Conservation (phyloP, 1,140 invertebrate species). For the Planococcus citri region DNA sequence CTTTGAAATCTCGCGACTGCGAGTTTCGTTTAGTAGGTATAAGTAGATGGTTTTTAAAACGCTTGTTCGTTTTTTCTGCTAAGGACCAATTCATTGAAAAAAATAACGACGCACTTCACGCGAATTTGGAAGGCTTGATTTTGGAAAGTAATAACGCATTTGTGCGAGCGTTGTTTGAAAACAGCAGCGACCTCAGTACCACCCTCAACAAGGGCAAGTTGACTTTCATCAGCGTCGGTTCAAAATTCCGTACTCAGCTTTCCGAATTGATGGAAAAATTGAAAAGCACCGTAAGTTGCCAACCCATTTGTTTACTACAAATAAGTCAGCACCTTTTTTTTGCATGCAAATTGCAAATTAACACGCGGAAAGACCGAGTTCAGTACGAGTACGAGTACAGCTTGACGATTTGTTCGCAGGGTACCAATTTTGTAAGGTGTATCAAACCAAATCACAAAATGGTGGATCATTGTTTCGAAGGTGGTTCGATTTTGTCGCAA, state of each 20-base stretch:
- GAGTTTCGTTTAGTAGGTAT: no score
- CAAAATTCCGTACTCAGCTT: constrained; percentile 86
- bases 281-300: constrained; percentile 64
- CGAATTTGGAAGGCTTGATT: constrained; percentile 79
- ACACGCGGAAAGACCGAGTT: no score
- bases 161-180: constrained; percentile 63
- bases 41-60: no score
- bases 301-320: no score
- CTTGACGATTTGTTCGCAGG: no score
- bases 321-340: no score
- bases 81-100: constrained; percentile 90
- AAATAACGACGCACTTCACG: constrained; percentile 94
- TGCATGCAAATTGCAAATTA: no score
- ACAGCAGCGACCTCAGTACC: constrained; percentile 39
- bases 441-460: constrained; percentile 95
- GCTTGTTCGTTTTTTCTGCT: no score
- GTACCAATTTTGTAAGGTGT: constrained; percentile 92
- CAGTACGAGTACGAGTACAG: no score
- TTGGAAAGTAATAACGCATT: constrained; percentile 74
- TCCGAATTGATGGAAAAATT: constrained; percentile 86
- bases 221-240: constrained; percentile 88
- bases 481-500: constrained; percentile 78
- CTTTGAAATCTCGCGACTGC: no score
- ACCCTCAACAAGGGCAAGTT: constrained; percentile 59
- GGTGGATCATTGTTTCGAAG: constrained; percentile 79